Evolutionary conservation across 2,888 invertebrate species (phyloP).

Genomic region (Tipula confusa): DNA sequence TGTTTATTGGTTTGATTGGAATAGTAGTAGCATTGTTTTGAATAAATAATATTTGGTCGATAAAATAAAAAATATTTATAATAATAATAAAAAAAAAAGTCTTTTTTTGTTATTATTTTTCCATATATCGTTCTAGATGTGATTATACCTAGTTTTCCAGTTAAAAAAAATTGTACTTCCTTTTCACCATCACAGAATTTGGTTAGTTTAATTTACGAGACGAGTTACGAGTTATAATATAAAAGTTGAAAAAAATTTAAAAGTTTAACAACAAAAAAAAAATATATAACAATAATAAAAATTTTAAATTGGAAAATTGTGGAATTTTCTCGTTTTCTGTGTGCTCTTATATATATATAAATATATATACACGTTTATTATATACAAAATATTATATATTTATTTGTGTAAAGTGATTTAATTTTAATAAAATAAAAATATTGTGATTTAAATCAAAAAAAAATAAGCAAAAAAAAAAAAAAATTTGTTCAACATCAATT

Average conservation of each 20-base stretch:
- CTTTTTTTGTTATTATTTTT: background rate
- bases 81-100: background rate
- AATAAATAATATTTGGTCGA: slow-evolving; percentile 12
- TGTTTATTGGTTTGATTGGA: slow-evolving; percentile 20
- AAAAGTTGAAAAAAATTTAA: background rate
- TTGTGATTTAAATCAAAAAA: background rate
- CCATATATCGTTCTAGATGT: background rate
- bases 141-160: background rate
- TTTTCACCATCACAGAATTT: background rate
- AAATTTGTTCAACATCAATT: slow-evolving; percentile 26
- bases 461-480: background rate
- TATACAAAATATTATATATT: background rate
- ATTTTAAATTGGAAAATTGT: background rate
- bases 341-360: background rate
- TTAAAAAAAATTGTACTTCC: background rate
- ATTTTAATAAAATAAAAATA: slow-evolving; percentile 20
- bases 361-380: too few relatives aligned
- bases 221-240: background rate
- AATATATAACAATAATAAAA: too few relatives aligned
- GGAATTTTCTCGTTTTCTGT: background rate
- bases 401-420: slow-evolving; percentile 9
- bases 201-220: background rate
- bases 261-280: background rate
- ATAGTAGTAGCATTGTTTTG: slow-evolving; percentile 25
- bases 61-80: background rate